Percentiles rank a stretch among this genome's conserved stretches.
Evolutionary conservation across 2,797 vertebrate genomes (phyloP).

Genomic region (Decapterus maruadsi): DNA sequence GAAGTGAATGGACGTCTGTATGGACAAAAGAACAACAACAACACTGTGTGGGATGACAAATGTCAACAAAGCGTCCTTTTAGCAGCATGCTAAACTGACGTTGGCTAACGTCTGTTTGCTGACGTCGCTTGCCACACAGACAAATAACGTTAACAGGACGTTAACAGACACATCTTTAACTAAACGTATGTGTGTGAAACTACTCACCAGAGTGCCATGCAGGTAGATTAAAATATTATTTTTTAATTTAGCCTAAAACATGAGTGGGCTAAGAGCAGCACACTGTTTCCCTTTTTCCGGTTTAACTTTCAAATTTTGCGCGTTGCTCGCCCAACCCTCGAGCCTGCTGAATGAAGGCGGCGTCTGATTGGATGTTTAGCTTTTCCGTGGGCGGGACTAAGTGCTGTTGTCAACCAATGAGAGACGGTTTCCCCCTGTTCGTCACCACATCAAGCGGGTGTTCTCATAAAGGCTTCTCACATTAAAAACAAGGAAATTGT

Average conservation of each 20-base stretch:
- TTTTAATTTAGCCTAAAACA: conserved; percentile 2
- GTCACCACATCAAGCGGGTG: neutral
- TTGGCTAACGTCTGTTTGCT: conserved; percentile 40
- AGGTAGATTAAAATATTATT: neutral
- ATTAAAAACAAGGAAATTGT: neutral
- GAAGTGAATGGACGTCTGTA: neutral
- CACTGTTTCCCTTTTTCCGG: conserved; percentile 74
- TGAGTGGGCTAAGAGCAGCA: neutral
- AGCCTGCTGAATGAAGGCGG: neutral
- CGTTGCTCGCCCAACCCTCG: conserved; percentile 59
- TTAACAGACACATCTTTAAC: neutral
- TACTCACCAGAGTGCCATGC: conserved; percentile 66
- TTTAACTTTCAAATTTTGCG: conserved; percentile 88
- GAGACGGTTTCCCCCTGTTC: neutral
- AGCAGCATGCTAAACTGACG: conserved; percentile 32
- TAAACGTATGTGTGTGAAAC: neutral
- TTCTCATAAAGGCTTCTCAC: neutral
- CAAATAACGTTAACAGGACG: neutral
- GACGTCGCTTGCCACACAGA: neutral
- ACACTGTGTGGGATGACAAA: neutral
- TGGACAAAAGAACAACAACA: too few relatives aligned
- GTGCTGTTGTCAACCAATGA: conserved; percentile 56
- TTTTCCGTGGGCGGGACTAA: conserved; percentile 30
- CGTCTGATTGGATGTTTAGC: conserved; percentile 60
- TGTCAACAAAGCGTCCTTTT: conserved; percentile 38